Evolutionary conservation across 2,113 vertebrate species (phyloP).

Genomic region (Ranitomeya imitator): DNA sequence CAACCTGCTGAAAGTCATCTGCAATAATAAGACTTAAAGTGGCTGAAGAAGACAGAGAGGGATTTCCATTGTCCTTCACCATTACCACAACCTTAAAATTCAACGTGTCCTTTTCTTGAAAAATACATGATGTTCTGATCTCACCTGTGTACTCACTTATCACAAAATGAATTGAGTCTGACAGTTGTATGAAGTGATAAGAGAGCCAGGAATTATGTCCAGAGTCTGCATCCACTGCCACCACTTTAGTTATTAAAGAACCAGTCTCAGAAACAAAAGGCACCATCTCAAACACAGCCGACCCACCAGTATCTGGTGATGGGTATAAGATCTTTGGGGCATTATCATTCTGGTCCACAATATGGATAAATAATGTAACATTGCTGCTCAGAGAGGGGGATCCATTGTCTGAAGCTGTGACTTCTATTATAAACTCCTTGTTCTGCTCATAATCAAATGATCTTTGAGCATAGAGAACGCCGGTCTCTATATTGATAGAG

Average conservation of each 20-base stretch:
- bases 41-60: slow-evolving; percentile 51
- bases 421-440: slow-evolving; percentile 43
- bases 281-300: slow-evolving; percentile 63
- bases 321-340: slow-evolving; percentile 67
- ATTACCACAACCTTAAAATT: slow-evolving; percentile 56
- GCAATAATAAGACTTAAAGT: slow-evolving; percentile 57
- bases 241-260: slow-evolving; percentile 69
- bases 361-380: slow-evolving; percentile 52
- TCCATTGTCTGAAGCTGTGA: slow-evolving; percentile 44
- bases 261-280: slow-evolving; percentile 65
- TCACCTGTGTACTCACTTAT: slow-evolving; percentile 58
- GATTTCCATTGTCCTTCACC: slow-evolving; percentile 63
- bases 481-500: slow-evolving; percentile 65
- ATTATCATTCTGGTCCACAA: slow-evolving; percentile 68
- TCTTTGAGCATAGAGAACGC: slow-evolving; percentile 66
- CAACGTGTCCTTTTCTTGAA: slow-evolving; percentile 57
- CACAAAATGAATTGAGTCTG: slow-evolving; percentile 60
- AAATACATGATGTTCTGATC: slow-evolving; percentile 56
- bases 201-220: slow-evolving; percentile 71
- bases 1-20: slow-evolving; percentile 45
- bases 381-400: slow-evolving; percentile 59
- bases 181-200: slow-evolving; percentile 62
- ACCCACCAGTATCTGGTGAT: not conserved
- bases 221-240: slow-evolving; percentile 70
- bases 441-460: slow-evolving; percentile 71